Conservation (phyloP, 2,113 vertebrate species). For the Strix uralensis region DNA sequence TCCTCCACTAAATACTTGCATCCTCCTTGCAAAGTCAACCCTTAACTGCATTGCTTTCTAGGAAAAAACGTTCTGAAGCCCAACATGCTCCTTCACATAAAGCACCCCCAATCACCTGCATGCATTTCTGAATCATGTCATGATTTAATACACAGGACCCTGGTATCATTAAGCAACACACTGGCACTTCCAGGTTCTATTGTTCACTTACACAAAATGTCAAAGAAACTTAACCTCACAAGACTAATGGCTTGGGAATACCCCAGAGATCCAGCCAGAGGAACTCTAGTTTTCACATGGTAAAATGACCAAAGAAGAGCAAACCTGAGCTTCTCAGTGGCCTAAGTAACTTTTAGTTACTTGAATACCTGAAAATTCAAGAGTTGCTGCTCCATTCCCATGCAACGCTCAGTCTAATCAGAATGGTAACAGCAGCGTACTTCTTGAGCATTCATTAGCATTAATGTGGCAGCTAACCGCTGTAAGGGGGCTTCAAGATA, state of each 20-base stretch:
- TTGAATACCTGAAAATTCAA: background rate
- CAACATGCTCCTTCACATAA: background rate
- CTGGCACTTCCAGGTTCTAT: background rate
- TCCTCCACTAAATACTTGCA: background rate
- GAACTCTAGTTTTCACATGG: background rate
- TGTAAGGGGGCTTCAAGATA: background rate
- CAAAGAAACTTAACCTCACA: background rate
- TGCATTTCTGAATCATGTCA: background rate
- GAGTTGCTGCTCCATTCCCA: background rate
- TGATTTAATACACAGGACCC: background rate
- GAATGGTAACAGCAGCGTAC: background rate
- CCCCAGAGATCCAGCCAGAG: background rate
- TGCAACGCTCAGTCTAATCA: background rate
- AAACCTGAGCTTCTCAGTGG: background rate
- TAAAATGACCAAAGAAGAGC: background rate
- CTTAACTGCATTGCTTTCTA: background rate
- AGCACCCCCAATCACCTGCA: background rate
- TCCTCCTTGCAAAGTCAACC: background rate
- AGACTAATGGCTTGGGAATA: background rate
- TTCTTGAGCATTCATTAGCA: background rate
- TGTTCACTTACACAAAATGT: background rate
- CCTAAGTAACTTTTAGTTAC: background rate
- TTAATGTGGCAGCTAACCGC: fast-evolving
- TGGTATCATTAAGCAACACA: background rate
- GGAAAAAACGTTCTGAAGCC: background rate